Evolutionary conservation across 2,113 vertebrate genomes (phyloP), one percentile per base, ranked within the genome.

Genomic region (Lycaon pictus): DNA sequence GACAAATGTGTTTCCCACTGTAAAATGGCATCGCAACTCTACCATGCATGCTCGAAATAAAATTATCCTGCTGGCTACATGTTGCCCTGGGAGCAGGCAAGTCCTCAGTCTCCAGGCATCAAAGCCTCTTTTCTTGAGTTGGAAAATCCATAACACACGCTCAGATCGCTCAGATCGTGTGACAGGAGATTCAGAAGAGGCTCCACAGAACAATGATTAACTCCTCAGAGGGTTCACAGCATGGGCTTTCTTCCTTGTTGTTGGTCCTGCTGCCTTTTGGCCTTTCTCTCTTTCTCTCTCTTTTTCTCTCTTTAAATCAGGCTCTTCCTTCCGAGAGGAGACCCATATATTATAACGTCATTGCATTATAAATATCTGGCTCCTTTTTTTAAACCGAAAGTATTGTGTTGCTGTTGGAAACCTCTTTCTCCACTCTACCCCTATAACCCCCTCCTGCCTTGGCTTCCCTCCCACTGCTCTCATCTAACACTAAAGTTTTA

Each of bases 11-110:
- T 86, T 98, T 97, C 96, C 84, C 96, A 63, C 96, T 76, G 94
- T 2, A 7, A 98, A 98, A 98, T 95, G 94, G 97, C 93, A 98
- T 96, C 77, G 62, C 85, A 96, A 92, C 6, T 96, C 95, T 94
- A 96, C 67, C 71, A 69, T 65, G 94, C 90, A 80, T 95, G 96
- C 96, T 97, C 35, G n/a, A 94, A 97, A 92, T 92, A 98, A 98
- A 98, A 98, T 97, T 97, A 98, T 96, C 95, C 92, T 96, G 94
- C 93, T 1, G 74, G 93, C 89, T 97, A 88, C 98, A 97, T 86
- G 51, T 95, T 63, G 67, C 97, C 82, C 80, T 48, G 94, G 84
- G 90, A 98, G 74, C 72, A 98, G 86, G 92, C 58, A 9, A 82
- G 53, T 51, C 97, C 69, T 86, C 69, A 27, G 93, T 94, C 93